Conservation (phyloP, 2,888 invertebrate species). For the Cetonia aurata region DNA sequence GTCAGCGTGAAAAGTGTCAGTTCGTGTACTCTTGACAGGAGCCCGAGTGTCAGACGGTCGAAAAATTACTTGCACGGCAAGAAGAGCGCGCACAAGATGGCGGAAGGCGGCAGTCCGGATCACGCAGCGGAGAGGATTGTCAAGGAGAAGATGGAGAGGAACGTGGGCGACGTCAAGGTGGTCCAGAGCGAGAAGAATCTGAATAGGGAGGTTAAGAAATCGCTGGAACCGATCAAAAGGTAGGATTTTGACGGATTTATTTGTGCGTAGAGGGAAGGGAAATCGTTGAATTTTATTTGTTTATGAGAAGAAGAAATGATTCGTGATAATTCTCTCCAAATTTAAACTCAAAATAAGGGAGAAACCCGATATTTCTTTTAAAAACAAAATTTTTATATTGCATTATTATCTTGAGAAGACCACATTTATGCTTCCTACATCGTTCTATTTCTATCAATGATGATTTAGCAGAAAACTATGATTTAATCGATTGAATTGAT, state of each 20-base stretch:
- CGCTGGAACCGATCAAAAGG: conserved; percentile 48
- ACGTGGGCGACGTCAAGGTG: conserved; percentile 31
- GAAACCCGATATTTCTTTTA: too few species aligned
- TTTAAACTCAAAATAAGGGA: too few species aligned
- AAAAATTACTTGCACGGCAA: conserved; percentile 49
- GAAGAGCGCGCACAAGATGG: conserved; percentile 40
- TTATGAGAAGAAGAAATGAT: too few species aligned
- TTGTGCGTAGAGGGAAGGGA: neutral
- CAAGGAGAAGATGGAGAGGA: conserved; percentile 42
- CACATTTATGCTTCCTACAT: too few species aligned
- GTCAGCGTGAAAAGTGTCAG: conserved; percentile 52
- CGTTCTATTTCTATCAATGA: too few species aligned
- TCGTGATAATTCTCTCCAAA: too few species aligned
- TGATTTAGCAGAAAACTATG: too few species aligned
- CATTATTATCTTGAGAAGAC: too few species aligned
- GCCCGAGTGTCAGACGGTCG: conserved; percentile 56
- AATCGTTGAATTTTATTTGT: too few species aligned
- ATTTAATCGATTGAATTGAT: neutral
- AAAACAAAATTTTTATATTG: too few species aligned
- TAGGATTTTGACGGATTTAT: conserved; percentile 31
- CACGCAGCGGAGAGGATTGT: conserved; percentile 27
- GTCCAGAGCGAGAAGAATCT: conserved; percentile 48
- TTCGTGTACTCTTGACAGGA: conserved; percentile 52
- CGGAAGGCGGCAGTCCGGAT: neutral
- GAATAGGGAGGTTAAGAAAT: conserved; percentile 58